A percentile compares a stretch with the other conserved stretches of the same genome.
Conservation (phyloP, 2,113 vertebrate genomes). For the Tachycineta bicolor region DNA sequence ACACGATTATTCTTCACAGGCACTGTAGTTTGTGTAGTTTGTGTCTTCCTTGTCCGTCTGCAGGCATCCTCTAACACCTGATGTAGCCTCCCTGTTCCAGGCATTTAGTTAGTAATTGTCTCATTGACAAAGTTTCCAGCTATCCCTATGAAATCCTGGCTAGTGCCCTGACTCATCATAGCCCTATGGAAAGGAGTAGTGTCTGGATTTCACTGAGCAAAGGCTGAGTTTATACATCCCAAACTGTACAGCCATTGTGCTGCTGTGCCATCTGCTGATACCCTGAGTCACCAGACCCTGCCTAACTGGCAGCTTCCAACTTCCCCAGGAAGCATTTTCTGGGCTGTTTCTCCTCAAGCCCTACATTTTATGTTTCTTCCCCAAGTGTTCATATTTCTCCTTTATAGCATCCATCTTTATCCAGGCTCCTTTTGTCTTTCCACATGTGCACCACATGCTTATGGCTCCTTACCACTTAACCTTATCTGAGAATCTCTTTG, state of each 20-base stretch:
- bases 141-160: neutral
- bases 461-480: neutral
- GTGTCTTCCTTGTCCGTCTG: neutral
- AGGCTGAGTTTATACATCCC: neutral
- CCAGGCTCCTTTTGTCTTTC: neutral
- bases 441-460: neutral
- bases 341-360: neutral
- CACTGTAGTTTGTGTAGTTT: too few relatives aligned
- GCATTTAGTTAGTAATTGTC: neutral
- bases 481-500: neutral
- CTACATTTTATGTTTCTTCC: neutral
- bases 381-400: neutral
- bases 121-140: neutral
- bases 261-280: neutral
- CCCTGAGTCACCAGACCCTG: neutral
- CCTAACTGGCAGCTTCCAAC: neutral
- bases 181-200: neutral
- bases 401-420: neutral
- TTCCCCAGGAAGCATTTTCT: neutral
- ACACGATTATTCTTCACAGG: neutral
- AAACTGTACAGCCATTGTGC: accelerated
- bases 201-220: neutral
- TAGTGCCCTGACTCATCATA: neutral
- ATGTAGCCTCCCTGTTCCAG: neutral
- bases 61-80: neutral